These are phyloP conservation scores for Phrynocephalus guinanensis DNA, from an alignment of 2,797 vertebrate species.

Conservation along the genomic window DNA sequence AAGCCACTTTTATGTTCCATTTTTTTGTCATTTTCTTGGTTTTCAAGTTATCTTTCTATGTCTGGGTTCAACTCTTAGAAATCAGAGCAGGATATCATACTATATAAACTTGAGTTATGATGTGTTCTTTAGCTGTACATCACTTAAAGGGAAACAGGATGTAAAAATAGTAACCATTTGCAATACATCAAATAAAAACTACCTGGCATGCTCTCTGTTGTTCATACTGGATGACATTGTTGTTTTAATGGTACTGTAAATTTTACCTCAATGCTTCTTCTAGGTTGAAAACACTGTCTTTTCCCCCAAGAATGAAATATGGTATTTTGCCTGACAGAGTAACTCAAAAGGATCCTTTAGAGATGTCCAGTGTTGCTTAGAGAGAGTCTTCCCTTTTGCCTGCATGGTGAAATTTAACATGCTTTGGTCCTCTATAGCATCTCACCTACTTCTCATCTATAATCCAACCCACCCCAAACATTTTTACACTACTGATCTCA, in stretches of 20 bases:
- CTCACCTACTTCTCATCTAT: neutral
- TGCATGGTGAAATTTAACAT: neutral
- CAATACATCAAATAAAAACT: slow-evolving; percentile 61
- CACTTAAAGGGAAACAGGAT: slow-evolving; percentile 44
- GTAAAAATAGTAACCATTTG: slow-evolving; percentile 46
- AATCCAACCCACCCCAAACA: neutral
- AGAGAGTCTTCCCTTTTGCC: neutral
- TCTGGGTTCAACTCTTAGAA: slow-evolving; percentile 61
- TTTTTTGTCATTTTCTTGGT: too few species aligned
- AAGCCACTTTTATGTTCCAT: too few species aligned
- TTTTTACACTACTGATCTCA: neutral
- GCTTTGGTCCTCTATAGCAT: neutral
- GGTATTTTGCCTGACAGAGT: neutral
- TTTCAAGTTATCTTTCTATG: too few species aligned
- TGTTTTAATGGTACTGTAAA: slow-evolving; percentile 55
- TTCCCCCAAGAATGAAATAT: neutral
- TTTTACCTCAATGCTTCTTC: slow-evolving; percentile 2
- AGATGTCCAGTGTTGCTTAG: neutral
- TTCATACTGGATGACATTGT: slow-evolving; percentile 46
- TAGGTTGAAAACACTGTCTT: slow-evolving; percentile 15
- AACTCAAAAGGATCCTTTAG: slow-evolving; percentile 16
- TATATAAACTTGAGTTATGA: slow-evolving; percentile 9
- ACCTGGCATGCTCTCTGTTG: slow-evolving; percentile 48
- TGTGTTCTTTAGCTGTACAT: slow-evolving; percentile 39
- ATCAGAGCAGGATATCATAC: slow-evolving; percentile 19